phyloP scores from a whole-genome alignment of 2,888 invertebrate genomes.

The Leptinotarsa juncta region DNA sequence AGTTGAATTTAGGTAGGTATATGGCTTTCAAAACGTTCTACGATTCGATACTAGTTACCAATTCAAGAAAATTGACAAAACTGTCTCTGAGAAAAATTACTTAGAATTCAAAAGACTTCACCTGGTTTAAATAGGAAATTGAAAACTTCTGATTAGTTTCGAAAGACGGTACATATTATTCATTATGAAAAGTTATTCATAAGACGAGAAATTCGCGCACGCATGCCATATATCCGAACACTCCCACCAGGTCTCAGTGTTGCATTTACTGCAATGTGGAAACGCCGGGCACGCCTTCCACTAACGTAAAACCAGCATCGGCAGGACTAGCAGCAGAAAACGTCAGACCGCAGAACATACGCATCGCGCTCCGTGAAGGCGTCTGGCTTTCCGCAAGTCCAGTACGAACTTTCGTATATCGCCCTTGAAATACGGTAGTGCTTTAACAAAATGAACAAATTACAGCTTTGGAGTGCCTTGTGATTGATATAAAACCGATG shows the following conservation, averaged over 20 bases:
- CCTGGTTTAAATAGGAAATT: too few species aligned
- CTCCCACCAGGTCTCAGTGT: conserved; percentile 42
- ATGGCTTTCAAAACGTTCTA: too few species aligned
- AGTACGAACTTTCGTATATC: conserved; percentile 51
- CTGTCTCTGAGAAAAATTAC: too few species aligned
- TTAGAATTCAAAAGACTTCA: too few species aligned
- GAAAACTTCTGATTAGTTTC: too few species aligned
- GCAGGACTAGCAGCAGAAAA: conserved; percentile 38
- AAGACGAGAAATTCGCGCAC: background rate
- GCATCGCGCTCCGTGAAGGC: conserved; percentile 54
- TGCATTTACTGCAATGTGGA: conserved; percentile 47
- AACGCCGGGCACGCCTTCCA: conserved; percentile 51
- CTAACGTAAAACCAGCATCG: conserved; percentile 28
- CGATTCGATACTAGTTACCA: too few species aligned
- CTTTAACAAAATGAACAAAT: conserved; percentile 27
- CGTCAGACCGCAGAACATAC: conserved; percentile 43
- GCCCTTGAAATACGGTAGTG: conserved; percentile 56
- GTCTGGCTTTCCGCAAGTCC: conserved; percentile 43
- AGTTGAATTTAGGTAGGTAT: too few species aligned
- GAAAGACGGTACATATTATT: background rate
- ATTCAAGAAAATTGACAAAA: too few species aligned
- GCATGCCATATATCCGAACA: conserved; percentile 11
- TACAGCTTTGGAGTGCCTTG: conserved; percentile 26
- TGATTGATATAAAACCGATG: conserved; percentile 11
- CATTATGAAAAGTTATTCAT: background rate